Base-by-base conservation (phyloP, 23 tunicate species). In the Styela plicata region DNA sequence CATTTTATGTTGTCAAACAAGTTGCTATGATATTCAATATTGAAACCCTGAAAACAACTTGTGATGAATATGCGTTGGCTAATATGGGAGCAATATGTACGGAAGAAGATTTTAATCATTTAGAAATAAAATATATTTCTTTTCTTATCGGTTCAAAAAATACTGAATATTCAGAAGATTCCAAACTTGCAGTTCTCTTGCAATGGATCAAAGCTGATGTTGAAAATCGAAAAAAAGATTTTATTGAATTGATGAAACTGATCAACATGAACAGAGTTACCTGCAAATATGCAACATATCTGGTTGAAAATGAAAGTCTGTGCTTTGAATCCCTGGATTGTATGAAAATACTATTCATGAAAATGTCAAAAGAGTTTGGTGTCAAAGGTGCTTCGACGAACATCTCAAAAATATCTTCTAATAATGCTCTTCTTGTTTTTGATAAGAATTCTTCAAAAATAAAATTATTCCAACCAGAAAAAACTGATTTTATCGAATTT, bases 241-340 rank as follows among this genome's bases (percentile, higher is more conserved):
- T 26, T 74, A 79, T 34, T 78, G 88, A 65, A 87, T 74, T 80
- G 80, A 65, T 65, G 34, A 90, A 2, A 26, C 85, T 26, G 83
- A 82, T 44, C 7, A 44, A 44, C 57, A 7, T 44, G 57, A 44
- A 44, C 57, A 44, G 13, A 5, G 10, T 44, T 44, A 5, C 57
- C 13, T 44, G 10, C 13, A 7, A 7, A 44, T 44, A 44, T 44
- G 57, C 57, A 44, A 44, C 57, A 44, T 44, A 7, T 13, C 13
- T 44, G 57, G 57, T 44, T 7, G 57, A 44, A 44, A 44, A 44
- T 44, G 57, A 44, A 44, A 44, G 57, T 13, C 57, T 44, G 13
- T 44, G 57, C 13, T 44, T 13, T 44, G 57, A 44, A 44, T 44
- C 57, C 7, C 57, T 13, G 7, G 57, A 5, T 5, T 5, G 7